Conservation (phyloP, 2,797 vertebrate genomes). For the Scleropages formosus region DNA sequence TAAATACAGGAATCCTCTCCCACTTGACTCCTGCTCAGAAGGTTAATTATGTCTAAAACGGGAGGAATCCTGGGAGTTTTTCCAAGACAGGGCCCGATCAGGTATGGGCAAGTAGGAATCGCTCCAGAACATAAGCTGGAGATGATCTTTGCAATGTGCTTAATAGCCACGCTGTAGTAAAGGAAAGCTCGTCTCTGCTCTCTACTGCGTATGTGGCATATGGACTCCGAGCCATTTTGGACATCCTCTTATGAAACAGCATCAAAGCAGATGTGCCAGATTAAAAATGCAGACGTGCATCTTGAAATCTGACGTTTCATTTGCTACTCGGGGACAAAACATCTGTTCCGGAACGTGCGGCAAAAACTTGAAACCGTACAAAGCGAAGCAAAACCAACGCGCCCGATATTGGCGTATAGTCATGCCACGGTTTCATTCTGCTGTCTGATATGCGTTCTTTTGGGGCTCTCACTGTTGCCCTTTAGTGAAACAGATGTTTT, state of each 20-base stretch:
- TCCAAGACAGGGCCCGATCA: not conserved
- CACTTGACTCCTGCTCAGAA: not conserved
- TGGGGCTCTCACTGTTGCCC: too few relatives aligned
- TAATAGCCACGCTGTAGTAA: not conserved
- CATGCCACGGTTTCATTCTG: not conserved
- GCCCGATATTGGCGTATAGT: not conserved
- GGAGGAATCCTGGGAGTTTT: not conserved
- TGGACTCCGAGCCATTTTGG: not conserved
- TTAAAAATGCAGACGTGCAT: constrained; percentile 12
- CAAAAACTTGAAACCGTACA: not conserved
- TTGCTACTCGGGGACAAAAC: not conserved
- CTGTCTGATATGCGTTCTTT: not conserved
- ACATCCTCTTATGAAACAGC: not conserved
- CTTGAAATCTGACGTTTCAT: not conserved
- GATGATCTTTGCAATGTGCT: not conserved
- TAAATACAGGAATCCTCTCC: too few relatives aligned
- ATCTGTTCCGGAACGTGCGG: not conserved
- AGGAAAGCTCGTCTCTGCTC: not conserved
- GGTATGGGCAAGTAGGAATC: not conserved
- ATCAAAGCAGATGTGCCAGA: not conserved
- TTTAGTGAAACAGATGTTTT: too few relatives aligned
- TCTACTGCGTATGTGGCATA: not conserved
- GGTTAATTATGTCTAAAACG: not conserved
- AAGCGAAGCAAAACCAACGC: not conserved
- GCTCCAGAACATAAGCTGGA: not conserved